Evolutionary conservation across 2,113 vertebrate genomes (phyloP), one percentile per base, ranked within the genome.

Genomic region (Ammodytes dubius): DNA sequence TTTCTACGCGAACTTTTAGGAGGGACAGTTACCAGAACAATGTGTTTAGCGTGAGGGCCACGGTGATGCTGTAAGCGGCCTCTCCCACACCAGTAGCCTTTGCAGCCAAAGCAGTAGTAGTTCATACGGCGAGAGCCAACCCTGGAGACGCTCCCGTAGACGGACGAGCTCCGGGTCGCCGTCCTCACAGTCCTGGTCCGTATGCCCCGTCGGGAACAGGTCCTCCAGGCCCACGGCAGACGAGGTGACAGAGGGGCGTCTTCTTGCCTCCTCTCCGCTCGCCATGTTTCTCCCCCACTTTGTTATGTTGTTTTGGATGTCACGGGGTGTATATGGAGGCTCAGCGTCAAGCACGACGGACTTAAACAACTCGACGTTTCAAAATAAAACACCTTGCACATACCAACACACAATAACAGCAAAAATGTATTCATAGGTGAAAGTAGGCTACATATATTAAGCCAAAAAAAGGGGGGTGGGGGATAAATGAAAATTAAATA

Each of bases 1-100:
- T 27, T 27, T 27, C 27, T 27, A 27, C 27, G 0, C 0, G 46
- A 1, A 40, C 13, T 52, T 4, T 27, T 27, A 27, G 1, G 27
- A 27, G 27, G n/a, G 50, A 8, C 13, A 17, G 82, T 95, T 96
- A 98, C 98, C 98, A 98, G 91, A 99, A 97, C 45, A 96, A 91
- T 54, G 97, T 97, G 94, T 98, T 96, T 72, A 99, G 96, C 4
- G 96, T 95, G 47, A 96, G 93, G 2, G 97, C 97, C 4, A 95
- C 96, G 68, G 95, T 89, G 91, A 97, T 88, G 94, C 98, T 99
- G 87, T 96, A 96, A 98, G 88, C 78, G 97, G 97, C 95, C 96
- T 97, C 94, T 99, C 97, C 97, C 97, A 99, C 40, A 99, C 98
- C 90, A 98, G 89, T 81, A 98, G 94, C 82, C 96, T 91, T 96